Base-by-base conservation (phyloP, 1,140 invertebrate species). In the Lethrus apterus region DNA sequence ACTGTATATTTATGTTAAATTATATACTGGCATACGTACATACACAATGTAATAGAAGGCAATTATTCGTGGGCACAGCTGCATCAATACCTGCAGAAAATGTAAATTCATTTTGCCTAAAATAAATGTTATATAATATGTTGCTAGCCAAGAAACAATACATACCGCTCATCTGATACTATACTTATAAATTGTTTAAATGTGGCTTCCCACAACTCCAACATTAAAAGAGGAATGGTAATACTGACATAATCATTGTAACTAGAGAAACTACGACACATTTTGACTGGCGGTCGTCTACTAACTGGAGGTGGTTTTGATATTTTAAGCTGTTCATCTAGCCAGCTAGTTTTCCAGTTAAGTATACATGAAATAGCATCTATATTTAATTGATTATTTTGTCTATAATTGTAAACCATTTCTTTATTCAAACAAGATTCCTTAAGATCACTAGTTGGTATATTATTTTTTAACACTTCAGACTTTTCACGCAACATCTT, bases 201-300 rank as follows among this genome's bases (percentile, higher is more conserved):
- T 20, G 49, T 29, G 38, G 33, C 48, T 17, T 46, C 44, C 53
- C 53, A 55, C 19, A 30, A 44, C 44, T 55, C 53, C 46, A 55
- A 33, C 17, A 55, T 34, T 10, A 55, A 13, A 13, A 52, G 13
- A 8, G 50, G 50, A 1, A 32, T 32, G 36, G 52, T 48, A 0
- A 43, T 46, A 44, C 52, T 44, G 24, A 44, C 48, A 41, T 55
- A 55, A 19, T 55, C 34, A 21, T 46, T 18, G 21, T 45, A 44
- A 29, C 30, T 19, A 4, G 24, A 11, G 48, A 57, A 57, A 32
- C 20, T 33, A 14, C 9, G 11, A 13, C 46, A 48, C 20, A 56
- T 45, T 18, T 13, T 42, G 1, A 41, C 40, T 9, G 42, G 48
- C 2, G 34, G 26, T 2, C 44, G 15, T 4, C 29, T 40, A 36